A percentile compares a stretch with the other conserved stretches of the same genome.
Conservation (phyloP, 92 coral and sea anemone genomes). For the Plumapathes pennacea region DNA sequence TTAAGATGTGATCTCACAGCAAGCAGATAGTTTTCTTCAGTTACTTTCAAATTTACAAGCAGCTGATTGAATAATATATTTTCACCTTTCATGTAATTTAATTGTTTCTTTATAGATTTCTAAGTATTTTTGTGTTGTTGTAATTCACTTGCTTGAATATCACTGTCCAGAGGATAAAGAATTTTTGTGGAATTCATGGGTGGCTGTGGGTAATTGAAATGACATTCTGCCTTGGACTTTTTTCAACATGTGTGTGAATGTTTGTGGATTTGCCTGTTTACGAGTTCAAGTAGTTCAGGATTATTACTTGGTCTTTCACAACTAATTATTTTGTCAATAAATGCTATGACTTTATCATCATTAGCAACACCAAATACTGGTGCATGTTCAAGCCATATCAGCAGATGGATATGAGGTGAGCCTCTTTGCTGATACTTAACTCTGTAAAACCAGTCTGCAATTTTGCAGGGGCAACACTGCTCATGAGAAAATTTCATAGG, state of each 20-base stretch:
- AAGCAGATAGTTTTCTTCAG: slow-evolving; percentile 43
- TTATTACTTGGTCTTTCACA: slow-evolving; percentile 40
- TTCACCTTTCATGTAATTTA: slow-evolving; percentile 51
- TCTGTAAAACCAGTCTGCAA: slow-evolving; percentile 61
- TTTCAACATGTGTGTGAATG: slow-evolving; percentile 57
- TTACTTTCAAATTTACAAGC: slow-evolving; percentile 28
- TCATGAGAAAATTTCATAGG: slow-evolving; percentile 37
- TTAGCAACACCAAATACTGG: slow-evolving; percentile 32
- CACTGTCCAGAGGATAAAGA: slow-evolving; percentile 40
- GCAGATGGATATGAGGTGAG: slow-evolving; percentile 57
- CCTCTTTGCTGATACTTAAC: slow-evolving; percentile 62
- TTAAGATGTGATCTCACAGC: slow-evolving; percentile 53
- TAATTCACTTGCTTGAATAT: slow-evolving; percentile 24
- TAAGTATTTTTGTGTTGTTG: slow-evolving; percentile 37
- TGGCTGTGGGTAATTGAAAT: slow-evolving; percentile 51
- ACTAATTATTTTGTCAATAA: slow-evolving; percentile 50
- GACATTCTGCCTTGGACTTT: slow-evolving; percentile 26
- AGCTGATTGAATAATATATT: slow-evolving; percentile 46
- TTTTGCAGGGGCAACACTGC: slow-evolving; percentile 33
- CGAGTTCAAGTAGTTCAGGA: slow-evolving; percentile 43
- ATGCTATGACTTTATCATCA: slow-evolving; percentile 48
- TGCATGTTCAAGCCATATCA: slow-evolving; percentile 45
- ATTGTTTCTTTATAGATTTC: slow-evolving; percentile 36
- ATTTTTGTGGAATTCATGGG: slow-evolving; percentile 50
- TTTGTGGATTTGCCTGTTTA: slow-evolving; percentile 41